phyloP scores from a whole-genome alignment of 2,797 vertebrate genomes.

The Neopelma chrysocephalum region DNA sequence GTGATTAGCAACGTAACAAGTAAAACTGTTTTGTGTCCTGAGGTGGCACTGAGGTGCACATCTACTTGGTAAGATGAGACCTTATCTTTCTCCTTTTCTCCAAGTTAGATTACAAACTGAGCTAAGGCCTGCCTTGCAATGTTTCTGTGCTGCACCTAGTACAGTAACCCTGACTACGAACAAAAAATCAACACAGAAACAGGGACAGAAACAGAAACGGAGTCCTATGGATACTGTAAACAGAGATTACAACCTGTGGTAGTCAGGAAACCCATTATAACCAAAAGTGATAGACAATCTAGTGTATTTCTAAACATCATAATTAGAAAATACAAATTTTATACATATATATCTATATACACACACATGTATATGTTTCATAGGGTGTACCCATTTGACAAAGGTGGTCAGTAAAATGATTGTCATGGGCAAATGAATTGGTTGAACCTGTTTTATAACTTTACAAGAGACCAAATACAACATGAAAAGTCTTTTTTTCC shows the following conservation, averaged over 20 bases:
- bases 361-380: neutral
- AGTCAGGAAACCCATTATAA: neutral
- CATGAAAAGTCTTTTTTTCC: neutral
- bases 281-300: neutral
- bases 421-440: neutral
- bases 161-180: neutral
- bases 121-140: neutral
- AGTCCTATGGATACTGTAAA: neutral
- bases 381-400: neutral
- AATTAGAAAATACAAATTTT: neutral
- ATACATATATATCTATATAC: too few species aligned
- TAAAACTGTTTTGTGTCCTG: neutral
- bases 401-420: neutral
- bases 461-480: neutral
- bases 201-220: neutral
- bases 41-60: neutral
- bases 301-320: neutral
- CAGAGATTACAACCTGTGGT: neutral
- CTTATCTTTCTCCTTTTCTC: neutral
- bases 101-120: neutral
- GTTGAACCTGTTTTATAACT: neutral
- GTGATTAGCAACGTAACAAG: neutral
- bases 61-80: neutral
- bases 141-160: neutral
- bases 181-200: neutral